Evolutionary conservation across 2,888 invertebrate genomes (phyloP).

Genomic region (Epinotia brunnichana): DNA sequence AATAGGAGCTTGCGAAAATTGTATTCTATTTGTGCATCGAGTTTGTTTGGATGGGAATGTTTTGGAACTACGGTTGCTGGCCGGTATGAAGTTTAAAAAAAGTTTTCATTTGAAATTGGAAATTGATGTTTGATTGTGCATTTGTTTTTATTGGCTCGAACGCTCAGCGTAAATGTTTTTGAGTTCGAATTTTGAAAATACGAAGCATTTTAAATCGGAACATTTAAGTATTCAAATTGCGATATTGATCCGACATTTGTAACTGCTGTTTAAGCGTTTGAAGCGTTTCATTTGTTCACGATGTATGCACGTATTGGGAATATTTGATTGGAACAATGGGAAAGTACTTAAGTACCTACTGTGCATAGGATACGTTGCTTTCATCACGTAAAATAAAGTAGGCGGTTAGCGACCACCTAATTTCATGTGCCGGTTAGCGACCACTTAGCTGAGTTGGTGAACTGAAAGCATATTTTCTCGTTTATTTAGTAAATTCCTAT

Average conservation of each 20-base stretch:
- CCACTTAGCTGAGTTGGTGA: no score
- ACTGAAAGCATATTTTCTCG: no score
- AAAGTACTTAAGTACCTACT: not conserved
- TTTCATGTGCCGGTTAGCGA: no score
- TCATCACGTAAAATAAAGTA: no score
- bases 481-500: no score
- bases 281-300: slow-evolving; percentile 15
- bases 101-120: slow-evolving; percentile 32
- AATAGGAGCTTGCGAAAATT: slow-evolving; percentile 5
- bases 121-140: slow-evolving; percentile 31
- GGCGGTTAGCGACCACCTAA: no score
- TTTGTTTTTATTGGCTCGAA: slow-evolving; percentile 16
- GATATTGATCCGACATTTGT: slow-evolving; percentile 27
- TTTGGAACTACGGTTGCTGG: slow-evolving; percentile 31
- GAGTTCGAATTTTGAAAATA: slow-evolving; percentile 21
- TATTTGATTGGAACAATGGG: not conserved
- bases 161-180: slow-evolving; percentile 11
- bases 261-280: slow-evolving; percentile 20
- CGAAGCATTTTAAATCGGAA: slow-evolving; percentile 11
- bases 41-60: slow-evolving; percentile 39
- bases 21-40: slow-evolving; percentile 31
- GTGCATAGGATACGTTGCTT: no score
- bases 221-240: slow-evolving; percentile 9
- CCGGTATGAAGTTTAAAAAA: slow-evolving; percentile 29
- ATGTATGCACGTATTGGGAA: slow-evolving; percentile 1